phyloP scores from a whole-genome alignment of 2,113 vertebrate genomes.

The Myxocyprinus asiaticus region DNA sequence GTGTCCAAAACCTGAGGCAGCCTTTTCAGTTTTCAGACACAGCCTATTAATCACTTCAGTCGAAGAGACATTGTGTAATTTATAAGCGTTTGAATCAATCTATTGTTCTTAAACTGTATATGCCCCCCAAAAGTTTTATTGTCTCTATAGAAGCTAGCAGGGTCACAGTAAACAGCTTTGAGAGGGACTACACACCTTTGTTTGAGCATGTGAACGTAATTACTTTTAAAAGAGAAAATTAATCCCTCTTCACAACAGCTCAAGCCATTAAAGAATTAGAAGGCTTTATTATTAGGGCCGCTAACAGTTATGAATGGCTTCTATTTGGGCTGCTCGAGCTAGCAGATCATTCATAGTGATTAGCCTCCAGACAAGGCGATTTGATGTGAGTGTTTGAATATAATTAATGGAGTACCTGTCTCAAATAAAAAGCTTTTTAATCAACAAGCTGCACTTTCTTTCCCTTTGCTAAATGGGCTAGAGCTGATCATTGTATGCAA shows the following conservation, averaged over 20 bases:
- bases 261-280: conserved; percentile 40
- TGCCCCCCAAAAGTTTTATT: too few species aligned
- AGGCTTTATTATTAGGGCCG: conserved; percentile 21
- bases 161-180: not conserved
- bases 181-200: conserved; percentile 7
- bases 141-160: too few species aligned
- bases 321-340: conserved; percentile 31
- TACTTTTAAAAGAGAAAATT: conserved; percentile 45
- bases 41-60: too few species aligned
- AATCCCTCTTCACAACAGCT: conserved; percentile 30
- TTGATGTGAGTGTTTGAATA: conserved; percentile 33
- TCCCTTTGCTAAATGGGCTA: conserved; percentile 25
- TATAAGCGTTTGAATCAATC: too few species aligned
- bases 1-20: too few species aligned
- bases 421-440: conserved; percentile 45
- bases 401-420: conserved; percentile 30
- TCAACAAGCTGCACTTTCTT: conserved; percentile 40
- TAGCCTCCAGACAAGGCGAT: conserved; percentile 28
- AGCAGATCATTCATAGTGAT: conserved; percentile 42
- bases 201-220: conserved; percentile 25
- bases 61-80: too few species aligned
- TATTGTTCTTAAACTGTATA: too few species aligned
- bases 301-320: conserved; percentile 27
- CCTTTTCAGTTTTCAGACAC: too few species aligned
- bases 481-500: conserved; percentile 39